Percentiles rank a stretch among this genome's conserved stretches.
Evolutionary conservation across 2,888 invertebrate genomes (phyloP).

Genomic region (Mimachlamys varia): DNA sequence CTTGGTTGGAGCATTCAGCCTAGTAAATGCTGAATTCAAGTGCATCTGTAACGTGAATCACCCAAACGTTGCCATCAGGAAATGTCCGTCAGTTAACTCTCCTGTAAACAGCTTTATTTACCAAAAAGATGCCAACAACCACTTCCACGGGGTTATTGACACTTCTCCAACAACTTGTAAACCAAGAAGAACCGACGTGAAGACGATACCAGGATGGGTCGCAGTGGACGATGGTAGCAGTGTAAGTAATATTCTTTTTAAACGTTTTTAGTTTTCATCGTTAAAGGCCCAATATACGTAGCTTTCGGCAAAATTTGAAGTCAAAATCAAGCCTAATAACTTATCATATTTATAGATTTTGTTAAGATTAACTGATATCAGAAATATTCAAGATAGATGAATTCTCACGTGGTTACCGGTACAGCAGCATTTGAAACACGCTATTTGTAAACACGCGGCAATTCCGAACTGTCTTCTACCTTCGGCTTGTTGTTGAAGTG

Average conservation of each 20-base stretch:
- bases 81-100: neutral
- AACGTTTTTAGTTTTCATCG: too few species aligned
- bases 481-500: too few species aligned
- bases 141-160: neutral
- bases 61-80: neutral
- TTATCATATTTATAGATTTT: too few species aligned
- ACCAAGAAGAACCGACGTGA: neutral
- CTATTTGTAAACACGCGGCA: too few species aligned
- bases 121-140: neutral
- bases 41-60: neutral
- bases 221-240: neutral
- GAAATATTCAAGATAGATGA: too few species aligned
- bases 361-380: too few species aligned
- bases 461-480: too few species aligned
- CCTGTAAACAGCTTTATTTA: neutral
- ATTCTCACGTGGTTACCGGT: too few species aligned
- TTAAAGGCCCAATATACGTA: too few species aligned
- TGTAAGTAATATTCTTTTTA: neutral
- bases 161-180: neutral
- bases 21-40: neutral
- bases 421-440: too few species aligned
- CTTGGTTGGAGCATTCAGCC: neutral
- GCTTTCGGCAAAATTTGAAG: too few species aligned
- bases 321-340: too few species aligned
- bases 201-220: neutral